phyloP scores from a whole-genome alignment of 2,797 vertebrate genomes.

The Crocodylus rhombifer region DNA sequence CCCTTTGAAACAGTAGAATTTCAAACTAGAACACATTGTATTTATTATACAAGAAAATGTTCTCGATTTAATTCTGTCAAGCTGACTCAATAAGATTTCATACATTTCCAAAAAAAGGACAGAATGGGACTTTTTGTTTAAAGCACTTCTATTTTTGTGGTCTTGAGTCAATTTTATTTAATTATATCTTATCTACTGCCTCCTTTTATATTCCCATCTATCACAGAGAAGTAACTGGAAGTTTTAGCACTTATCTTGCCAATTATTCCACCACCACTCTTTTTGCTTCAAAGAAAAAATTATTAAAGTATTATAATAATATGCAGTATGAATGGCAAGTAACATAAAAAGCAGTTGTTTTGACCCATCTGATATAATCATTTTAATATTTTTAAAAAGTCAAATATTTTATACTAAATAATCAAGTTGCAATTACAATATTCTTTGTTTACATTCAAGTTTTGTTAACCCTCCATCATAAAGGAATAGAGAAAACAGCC shows the following conservation, averaged over 20 bases:
- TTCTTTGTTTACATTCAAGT: neutral
- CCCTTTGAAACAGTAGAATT: neutral
- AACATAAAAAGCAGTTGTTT: neutral
- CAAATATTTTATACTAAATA: neutral
- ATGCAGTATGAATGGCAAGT: neutral
- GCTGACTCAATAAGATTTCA: conserved; percentile 12
- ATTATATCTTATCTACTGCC: neutral
- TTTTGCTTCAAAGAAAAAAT: conserved; percentile 19
- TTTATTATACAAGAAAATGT: conserved; percentile 26
- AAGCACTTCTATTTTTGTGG: fast-evolving
- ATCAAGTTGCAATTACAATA: neutral
- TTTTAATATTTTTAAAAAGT: neutral
- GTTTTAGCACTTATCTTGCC: neutral
- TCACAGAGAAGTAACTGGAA: neutral
- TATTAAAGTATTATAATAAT: neutral
- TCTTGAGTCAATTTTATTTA: neutral
- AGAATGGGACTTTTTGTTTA: neutral
- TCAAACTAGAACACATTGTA: neutral
- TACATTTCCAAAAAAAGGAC: neutral
- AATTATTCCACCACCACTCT: neutral
- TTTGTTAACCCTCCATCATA: conserved; percentile 14
- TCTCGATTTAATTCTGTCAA: neutral
- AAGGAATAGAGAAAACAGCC: neutral
- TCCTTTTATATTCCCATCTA: neutral
- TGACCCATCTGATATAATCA: neutral